These are phyloP conservation scores for Procavia capensis DNA, from an alignment of 2,113 vertebrate species.

Conservation along the genomic window DNA sequence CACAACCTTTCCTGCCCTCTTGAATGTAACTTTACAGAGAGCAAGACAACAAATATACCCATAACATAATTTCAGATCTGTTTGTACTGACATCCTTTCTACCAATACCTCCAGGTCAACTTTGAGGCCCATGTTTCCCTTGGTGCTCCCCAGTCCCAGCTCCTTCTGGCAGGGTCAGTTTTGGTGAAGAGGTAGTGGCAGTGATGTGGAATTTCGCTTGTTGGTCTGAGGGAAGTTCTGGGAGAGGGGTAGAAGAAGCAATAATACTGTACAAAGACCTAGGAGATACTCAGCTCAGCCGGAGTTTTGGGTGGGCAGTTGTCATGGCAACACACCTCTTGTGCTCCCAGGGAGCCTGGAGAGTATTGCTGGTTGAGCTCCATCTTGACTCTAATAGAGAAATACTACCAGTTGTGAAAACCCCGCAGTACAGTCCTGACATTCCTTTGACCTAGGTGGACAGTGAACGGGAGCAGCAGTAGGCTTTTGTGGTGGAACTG, in stretches of 20 bases:
- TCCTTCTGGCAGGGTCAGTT: background rate
- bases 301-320: background rate
- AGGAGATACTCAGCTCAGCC: background rate
- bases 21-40: background rate
- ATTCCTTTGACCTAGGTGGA: fast-evolving
- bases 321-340: background rate
- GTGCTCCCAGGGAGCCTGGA: fast-evolving
- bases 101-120: fast-evolving
- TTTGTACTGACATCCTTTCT: fast-evolving
- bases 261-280: background rate
- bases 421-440: fast-evolving
- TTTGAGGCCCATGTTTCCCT: background rate
- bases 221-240: background rate
- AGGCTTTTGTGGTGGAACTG: background rate
- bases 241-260: background rate
- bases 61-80: background rate
- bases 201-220: background rate
- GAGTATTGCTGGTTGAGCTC: background rate
- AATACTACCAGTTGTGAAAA: background rate
- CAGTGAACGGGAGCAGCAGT: background rate
- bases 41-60: background rate
- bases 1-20: background rate
- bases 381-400: background rate
- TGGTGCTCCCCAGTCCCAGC: background rate
- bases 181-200: background rate